These are phyloP conservation scores for Hirtodrosophila alboralis DNA, from an alignment of 2,888 invertebrate genomes.

Conservation along the genomic window DNA sequence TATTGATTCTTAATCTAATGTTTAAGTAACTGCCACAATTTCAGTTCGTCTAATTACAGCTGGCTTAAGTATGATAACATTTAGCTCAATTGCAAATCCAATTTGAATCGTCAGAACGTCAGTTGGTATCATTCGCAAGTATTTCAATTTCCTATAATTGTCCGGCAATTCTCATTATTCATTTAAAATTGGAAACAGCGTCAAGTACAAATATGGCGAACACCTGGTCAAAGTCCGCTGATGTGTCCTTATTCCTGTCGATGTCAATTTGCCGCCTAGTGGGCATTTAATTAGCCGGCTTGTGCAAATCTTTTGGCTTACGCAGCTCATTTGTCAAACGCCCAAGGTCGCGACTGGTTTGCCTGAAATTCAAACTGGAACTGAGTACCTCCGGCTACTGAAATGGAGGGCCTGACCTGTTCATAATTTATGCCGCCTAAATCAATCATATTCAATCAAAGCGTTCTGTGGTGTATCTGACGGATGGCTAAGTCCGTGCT, in stretches of 20 bases:
- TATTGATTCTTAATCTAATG: too few relatives aligned
- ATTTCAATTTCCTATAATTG: conserved; percentile 57
- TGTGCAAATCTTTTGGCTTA: conserved; percentile 66
- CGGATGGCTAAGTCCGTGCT: conserved; percentile 39
- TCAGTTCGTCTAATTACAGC: neutral
- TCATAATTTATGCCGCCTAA: conserved; percentile 71
- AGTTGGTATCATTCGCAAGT: conserved; percentile 39
- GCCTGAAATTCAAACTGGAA: conserved; percentile 14
- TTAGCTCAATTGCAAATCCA: conserved; percentile 12
- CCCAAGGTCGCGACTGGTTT: conserved; percentile 66
- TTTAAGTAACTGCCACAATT: conserved; percentile 3
- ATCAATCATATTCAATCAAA: conserved; percentile 76
- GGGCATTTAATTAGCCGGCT: conserved; percentile 66
- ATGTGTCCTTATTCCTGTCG: conserved; percentile 11
- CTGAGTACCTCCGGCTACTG: neutral
- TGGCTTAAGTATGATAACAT: conserved; percentile 3
- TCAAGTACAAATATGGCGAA: neutral
- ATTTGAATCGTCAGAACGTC: conserved; percentile 29
- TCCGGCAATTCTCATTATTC: conserved; percentile 49
- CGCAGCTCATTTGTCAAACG: conserved; percentile 66
- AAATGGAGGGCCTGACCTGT: conserved; percentile 26
- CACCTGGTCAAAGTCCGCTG: conserved; percentile 6
- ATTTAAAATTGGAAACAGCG: conserved; percentile 19
- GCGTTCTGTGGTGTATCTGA: conserved; percentile 38
- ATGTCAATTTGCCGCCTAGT: conserved; percentile 54